A percentile compares a stretch with the other conserved stretches of the same genome.
Conservation (phyloP, 1,140 invertebrate genomes). For the Brachionus rubens region DNA sequence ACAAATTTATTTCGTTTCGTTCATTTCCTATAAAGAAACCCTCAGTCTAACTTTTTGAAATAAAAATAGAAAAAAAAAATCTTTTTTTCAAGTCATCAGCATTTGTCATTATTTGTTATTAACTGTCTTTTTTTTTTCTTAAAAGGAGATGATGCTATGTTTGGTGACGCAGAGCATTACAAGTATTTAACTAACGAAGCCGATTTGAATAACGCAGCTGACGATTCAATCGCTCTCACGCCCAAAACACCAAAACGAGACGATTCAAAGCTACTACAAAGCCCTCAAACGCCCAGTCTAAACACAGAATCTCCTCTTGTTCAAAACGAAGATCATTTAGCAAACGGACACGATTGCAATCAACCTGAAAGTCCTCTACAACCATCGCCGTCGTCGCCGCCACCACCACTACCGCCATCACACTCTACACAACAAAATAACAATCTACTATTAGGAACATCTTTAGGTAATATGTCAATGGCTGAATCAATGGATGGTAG, state of each 20-base stretch:
- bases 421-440: neutral
- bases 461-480: constrained; percentile 11
- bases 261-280: constrained; percentile 24
- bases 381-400: neutral
- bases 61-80: too few relatives aligned
- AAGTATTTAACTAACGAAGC: constrained; percentile 46
- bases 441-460: neutral
- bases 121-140: neutral
- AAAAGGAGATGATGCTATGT: constrained; percentile 44
- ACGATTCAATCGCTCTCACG: constrained; percentile 40
- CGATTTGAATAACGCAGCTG: constrained; percentile 40
- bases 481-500: constrained; percentile 38
- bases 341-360: neutral
- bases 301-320: neutral
- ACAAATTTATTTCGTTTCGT: neutral
- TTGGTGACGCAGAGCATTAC: constrained; percentile 41
- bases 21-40: neutral
- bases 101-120: neutral
- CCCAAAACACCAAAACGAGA: constrained; percentile 42
- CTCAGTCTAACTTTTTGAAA: too few relatives aligned
- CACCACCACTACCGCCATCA: too few relatives aligned
- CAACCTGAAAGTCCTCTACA: neutral
- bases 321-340: neutral
- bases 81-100: too few relatives aligned
- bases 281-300: neutral